Evolutionary conservation across 2,797 vertebrate genomes (phyloP), one percentile per base, ranked within the genome.

Genomic region (Xenopus petersii): DNA sequence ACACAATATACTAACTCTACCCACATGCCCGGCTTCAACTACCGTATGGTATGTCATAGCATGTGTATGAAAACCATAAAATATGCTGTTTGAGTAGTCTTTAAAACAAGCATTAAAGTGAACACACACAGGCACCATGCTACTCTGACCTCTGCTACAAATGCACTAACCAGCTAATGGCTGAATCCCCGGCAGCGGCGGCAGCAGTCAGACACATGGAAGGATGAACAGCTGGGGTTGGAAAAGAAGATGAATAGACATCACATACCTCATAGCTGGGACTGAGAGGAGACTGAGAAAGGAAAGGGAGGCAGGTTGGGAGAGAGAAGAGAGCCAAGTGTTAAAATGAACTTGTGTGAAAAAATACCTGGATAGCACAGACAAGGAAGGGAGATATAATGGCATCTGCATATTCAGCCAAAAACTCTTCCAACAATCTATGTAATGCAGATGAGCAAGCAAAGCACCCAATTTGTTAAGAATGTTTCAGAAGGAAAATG

Each of bases 181-280:
- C 33, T 49, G 33, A 16, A 21, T n/a, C 64, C 62, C 69, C 6
- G 46, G 56, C 36, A 67, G 56, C 36, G 62, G 56, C 4, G 26
- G 46, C 64, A 63, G 30, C 60, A 64, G 61, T 46, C 62, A 72
- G 58, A 67, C 49, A 47, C 42, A 63, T 24, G 30, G 68, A 69
- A 64, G 24, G 64, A 67, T 56, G 70, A 73, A 55, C 33, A 10
- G 74, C 67, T 49, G 70, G 63, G 67, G 49, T 30, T 63, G 33
- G 59, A 54, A 66, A 51, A 73, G 13, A 33, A 73, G 49, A 69
- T 73, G 61, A 54, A 67, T 56, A 67, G 55, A 79, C 72, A 79
- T 73, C 83, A 92, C 93, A 83, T 90, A 98, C 95, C 94, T 98
- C 96, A 88, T 91, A 92, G 84, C 90, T 93, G 82, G 95, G 94